Base-by-base conservation (phyloP, 2,113 vertebrate species). In the Tursiops truncatus region DNA sequence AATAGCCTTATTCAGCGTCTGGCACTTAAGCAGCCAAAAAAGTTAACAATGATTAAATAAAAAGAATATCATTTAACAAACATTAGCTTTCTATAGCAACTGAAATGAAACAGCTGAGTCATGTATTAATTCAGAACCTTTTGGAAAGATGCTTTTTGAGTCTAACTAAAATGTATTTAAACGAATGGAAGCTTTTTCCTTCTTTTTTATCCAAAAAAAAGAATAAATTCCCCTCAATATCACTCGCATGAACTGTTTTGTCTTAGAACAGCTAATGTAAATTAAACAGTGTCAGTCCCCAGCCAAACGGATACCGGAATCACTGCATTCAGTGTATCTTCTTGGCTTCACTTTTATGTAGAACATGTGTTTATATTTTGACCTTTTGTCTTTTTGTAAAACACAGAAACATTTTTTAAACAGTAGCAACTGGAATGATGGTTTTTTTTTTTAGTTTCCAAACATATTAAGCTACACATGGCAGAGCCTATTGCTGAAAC, bases 261-360 rank as follows among this genome's bases (percentile, higher is more conserved):
- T 89, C 97, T 97, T 97, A 93, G 97, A 98, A 98, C 3, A 28
- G 86, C 94, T 97, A 98, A 97, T 91, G 58, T 93, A 97, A 98
- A 95, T 97, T 97, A 98, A 98, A 98, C 89, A 95, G 84, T 94
- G 97, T 97, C 96, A 97, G 94, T 92, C 98, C 73, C 94, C 87
- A 96, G 92, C 85, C 95, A 98, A 97, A 98, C 67, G 56, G 96
- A 98, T 84, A 94, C 95, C 0, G 0, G 94, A 98, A 98, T 74
- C 56, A 98, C 94, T 96, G 85, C n/a, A 94, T 86, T 96, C 73
- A 95, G 8, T 97, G 36, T 79, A 98, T 97, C 85, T 98, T 96
- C 93, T 96, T 98, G 98, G 98, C 97, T 98, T 53, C 12, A 67
- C 84, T 97, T 98, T 97, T 82, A 96, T 71, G 65, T 90, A 95